Conservation (phyloP, 2,888 invertebrate genomes). For the Diarsia mendica region DNA sequence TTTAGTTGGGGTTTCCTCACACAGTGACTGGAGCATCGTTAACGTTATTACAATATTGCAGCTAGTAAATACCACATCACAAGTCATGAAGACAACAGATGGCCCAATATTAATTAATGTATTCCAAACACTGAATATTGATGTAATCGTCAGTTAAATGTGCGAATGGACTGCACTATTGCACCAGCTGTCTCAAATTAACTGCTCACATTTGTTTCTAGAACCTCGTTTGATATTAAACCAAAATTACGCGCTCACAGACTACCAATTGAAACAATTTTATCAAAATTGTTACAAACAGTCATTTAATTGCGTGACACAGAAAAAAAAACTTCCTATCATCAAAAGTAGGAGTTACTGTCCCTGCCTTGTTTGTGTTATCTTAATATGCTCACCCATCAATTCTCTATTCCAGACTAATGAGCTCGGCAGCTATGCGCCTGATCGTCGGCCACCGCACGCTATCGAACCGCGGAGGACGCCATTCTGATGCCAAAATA, state of each 20-base stretch:
- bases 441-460: conserved; percentile 58
- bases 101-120: conserved; percentile 36
- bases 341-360: conserved; percentile 16
- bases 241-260: not conserved
- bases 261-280: not conserved
- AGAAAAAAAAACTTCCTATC: conserved; percentile 37
- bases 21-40: conserved; percentile 6
- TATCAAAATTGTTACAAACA: not conserved
- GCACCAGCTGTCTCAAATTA: conserved; percentile 32
- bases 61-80: conserved; percentile 8
- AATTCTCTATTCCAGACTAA: conserved; percentile 77
- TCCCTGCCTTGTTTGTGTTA: conserved; percentile 51
- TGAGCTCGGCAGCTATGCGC: conserved; percentile 78
- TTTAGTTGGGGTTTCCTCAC: conserved; percentile 23
- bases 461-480: conserved; percentile 68
- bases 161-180: conserved; percentile 17
- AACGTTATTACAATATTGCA: conserved; percentile 24
- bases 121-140: conserved; percentile 27
- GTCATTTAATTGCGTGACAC: conserved; percentile 17
- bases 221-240: conserved; percentile 12
- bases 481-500: conserved; percentile 72
- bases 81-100: conserved; percentile 20
- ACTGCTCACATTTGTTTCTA: conserved; percentile 8
- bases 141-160: conserved; percentile 28
- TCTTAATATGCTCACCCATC: conserved; percentile 72